A percentile compares a stretch with the other conserved stretches of the same genome.
phyloP scores from a whole-genome alignment of 2,797 vertebrate species.

The Channallabes apus region DNA sequence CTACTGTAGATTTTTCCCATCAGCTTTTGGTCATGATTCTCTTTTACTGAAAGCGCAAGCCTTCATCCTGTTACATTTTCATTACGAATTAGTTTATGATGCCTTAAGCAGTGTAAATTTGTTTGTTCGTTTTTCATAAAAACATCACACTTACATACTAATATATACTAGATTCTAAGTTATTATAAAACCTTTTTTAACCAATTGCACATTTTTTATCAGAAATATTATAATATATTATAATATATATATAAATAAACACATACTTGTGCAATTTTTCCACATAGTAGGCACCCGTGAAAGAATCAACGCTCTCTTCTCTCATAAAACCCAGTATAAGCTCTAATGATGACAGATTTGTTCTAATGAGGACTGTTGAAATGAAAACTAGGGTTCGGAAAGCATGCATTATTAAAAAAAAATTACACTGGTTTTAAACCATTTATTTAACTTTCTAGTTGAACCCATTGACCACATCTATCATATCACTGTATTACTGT shows the following conservation, averaged over 20 bases:
- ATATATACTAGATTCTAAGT: background rate
- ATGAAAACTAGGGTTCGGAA: background rate
- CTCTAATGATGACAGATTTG: background rate
- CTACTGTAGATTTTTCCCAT: too few relatives aligned
- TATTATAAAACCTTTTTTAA: background rate
- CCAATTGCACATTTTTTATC: background rate
- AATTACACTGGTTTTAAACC: background rate
- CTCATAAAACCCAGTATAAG: too few relatives aligned
- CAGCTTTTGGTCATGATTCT: background rate
- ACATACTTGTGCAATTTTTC: too few relatives aligned
- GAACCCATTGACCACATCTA: background rate
- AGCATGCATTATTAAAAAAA: background rate
- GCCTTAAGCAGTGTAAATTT: too few relatives aligned
- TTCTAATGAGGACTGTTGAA: background rate
- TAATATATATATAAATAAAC: too few relatives aligned
- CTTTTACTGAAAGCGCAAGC: background rate
- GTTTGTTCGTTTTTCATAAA: background rate
- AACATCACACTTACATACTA: background rate
- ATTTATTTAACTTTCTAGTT: background rate
- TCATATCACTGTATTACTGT: background rate
- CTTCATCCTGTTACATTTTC: background rate
- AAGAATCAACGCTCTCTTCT: too few relatives aligned
- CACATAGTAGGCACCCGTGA: background rate
- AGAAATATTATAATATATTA: too few relatives aligned
- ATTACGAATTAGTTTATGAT: background rate